Evolutionary conservation across 2,888 invertebrate genomes (phyloP), one percentile per base, ranked within the genome.

Genomic region (Gari tellinella): DNA sequence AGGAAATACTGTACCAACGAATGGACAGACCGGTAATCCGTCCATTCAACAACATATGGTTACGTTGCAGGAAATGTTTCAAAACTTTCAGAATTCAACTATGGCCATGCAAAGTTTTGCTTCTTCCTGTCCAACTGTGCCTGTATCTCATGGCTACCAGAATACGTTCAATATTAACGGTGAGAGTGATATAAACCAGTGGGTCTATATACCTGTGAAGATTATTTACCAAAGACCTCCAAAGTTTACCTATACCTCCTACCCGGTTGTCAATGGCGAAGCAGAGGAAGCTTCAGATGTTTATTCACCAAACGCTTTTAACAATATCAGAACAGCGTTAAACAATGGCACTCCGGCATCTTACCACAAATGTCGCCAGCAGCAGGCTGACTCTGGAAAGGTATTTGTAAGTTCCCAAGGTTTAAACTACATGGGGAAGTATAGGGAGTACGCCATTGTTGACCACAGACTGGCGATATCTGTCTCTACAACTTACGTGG

Each of bases 171-270:
- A 87, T 60, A 75, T 87, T 1, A 81, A 87, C 64, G 85, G 86
- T 14, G 49, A 62, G 1, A 87, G 88, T 45, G 87, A 88, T 60
- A 83, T 81, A 4, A 72, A 73, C 51, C 77, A 84, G 25, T 89
- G 89, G 89, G 87, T 81, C 1, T 88, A 85, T 55, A 66, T 89
- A 0, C 89, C 89, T 0, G 85, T 88, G 0, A 84, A 87, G 61
- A 78, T 89, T 14, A 79, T 88, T 17, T 84, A 81, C 19, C 85
- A 82, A 31, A 64, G 89, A 51, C 86, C 89, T 0, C 86, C 86
- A 0, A 85, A 85, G 10, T 85, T 74, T 53, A 69, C 56, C 7
- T 88, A 86, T 49, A 45, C 62, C 2, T 84, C 87, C 1, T 88
- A 75, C 55, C 86, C 87, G 0, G 79, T 89, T 7, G 70, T 66